phyloP scores from a whole-genome alignment of 2,797 vertebrate genomes.

The Danio choprae region DNA sequence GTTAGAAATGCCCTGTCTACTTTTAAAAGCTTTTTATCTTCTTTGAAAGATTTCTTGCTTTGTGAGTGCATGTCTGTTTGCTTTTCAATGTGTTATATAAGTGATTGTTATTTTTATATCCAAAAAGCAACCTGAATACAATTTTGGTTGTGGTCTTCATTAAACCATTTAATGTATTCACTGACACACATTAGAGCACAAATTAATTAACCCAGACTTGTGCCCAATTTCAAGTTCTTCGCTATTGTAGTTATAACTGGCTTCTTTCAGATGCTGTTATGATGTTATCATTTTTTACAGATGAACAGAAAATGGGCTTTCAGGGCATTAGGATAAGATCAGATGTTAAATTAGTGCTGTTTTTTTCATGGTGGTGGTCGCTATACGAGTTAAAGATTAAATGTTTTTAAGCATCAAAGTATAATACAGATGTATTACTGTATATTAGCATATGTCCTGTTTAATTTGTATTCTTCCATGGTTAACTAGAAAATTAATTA shows the following conservation, averaged over 20 bases:
- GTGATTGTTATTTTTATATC: neutral
- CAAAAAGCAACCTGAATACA: too few species aligned
- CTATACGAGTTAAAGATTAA: too few species aligned
- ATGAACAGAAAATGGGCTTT: neutral
- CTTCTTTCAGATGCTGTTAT: neutral
- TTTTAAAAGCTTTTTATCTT: too few species aligned
- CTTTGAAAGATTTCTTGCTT: too few species aligned
- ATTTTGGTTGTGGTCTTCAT: neutral
- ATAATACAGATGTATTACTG: too few species aligned
- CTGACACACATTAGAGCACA: constrained; percentile 1
- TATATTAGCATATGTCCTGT: too few species aligned
- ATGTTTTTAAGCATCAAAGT: too few species aligned
- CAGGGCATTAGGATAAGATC: neutral
- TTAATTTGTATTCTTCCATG: too few species aligned
- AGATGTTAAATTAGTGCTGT: neutral
- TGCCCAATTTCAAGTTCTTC: neutral
- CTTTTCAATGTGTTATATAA: too few species aligned
- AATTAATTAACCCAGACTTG: constrained; percentile 22
- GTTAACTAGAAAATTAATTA: too few species aligned
- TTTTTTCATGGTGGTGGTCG: neutral
- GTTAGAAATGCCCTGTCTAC: too few species aligned
- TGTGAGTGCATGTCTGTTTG: too few species aligned
- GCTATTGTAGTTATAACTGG: neutral
- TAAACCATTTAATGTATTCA: neutral
- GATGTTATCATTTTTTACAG: neutral